These are phyloP conservation scores for Pygmarrhopalites habei DNA, from an alignment of 1,140 invertebrate species.

Conservation along the genomic window DNA sequence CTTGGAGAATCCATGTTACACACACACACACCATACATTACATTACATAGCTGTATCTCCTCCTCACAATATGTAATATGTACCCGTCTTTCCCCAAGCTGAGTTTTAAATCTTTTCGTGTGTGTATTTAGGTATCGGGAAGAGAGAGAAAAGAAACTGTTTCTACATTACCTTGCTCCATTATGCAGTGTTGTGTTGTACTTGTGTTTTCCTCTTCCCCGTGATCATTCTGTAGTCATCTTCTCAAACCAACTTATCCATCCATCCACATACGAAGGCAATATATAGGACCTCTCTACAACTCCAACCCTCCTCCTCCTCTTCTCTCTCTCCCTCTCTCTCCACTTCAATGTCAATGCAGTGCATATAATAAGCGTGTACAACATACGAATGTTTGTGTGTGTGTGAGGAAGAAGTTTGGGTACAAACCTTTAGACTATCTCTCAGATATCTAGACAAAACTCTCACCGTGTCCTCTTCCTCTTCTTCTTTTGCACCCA, in stretches of 20 bases:
- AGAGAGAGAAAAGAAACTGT: conserved; percentile 4
- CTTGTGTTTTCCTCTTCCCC: background rate
- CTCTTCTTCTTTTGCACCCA: too few relatives aligned
- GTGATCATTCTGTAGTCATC: conserved; percentile 10
- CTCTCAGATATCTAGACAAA: too few relatives aligned
- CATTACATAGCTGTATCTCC: background rate
- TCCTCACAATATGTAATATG: background rate
- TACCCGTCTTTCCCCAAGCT: background rate
- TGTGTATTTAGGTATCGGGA: background rate
- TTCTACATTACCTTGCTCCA: conserved; percentile 10
- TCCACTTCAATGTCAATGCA: background rate
- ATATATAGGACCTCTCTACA: background rate
- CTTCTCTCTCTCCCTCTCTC: background rate
- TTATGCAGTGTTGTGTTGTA: background rate
- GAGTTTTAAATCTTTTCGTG: background rate
- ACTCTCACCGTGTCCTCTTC: too few relatives aligned
- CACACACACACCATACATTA: background rate
- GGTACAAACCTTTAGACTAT: too few relatives aligned
- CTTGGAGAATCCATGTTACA: too few relatives aligned
- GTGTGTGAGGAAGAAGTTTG: too few relatives aligned
- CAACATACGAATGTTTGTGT: too few relatives aligned
- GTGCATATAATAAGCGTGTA: too few relatives aligned
- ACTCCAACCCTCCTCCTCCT: background rate
- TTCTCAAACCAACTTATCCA: background rate
- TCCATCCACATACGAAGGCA: conserved; percentile 1